Conservation (phyloP, 2,797 vertebrate species). For the Agapornis canus region DNA sequence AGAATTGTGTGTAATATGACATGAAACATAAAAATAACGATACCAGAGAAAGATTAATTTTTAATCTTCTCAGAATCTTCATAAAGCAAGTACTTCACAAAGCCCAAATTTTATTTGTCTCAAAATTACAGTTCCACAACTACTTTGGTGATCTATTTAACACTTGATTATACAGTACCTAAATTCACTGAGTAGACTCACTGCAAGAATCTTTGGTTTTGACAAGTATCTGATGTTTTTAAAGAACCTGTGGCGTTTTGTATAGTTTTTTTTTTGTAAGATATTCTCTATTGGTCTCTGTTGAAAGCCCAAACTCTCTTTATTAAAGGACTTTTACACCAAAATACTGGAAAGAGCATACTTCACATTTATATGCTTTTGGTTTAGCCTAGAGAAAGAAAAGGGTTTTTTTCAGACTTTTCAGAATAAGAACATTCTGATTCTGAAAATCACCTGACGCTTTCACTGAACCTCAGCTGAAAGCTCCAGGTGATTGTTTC, state of each 20-base stretch:
- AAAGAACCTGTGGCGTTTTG: background rate
- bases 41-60: background rate
- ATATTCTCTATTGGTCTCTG: background rate
- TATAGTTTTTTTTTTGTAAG: background rate
- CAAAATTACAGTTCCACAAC: background rate
- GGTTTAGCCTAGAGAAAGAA: background rate
- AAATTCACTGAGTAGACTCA: background rate
- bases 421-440: background rate
- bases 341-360: background rate
- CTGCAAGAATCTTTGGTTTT: background rate
- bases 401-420: background rate
- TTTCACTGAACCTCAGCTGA: background rate
- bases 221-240: background rate
- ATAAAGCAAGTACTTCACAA: background rate
- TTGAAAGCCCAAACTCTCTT: background rate
- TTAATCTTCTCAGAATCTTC: background rate
- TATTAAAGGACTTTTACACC: background rate
- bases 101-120: background rate
- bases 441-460: background rate
- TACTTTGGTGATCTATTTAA: background rate
- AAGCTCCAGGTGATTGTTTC: background rate
- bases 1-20: background rate
- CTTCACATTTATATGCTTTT: background rate
- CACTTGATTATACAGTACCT: background rate
- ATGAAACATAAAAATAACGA: background rate